Conservation (phyloP, 2,113 vertebrate genomes). For the Cyprinus carpio region DNA sequence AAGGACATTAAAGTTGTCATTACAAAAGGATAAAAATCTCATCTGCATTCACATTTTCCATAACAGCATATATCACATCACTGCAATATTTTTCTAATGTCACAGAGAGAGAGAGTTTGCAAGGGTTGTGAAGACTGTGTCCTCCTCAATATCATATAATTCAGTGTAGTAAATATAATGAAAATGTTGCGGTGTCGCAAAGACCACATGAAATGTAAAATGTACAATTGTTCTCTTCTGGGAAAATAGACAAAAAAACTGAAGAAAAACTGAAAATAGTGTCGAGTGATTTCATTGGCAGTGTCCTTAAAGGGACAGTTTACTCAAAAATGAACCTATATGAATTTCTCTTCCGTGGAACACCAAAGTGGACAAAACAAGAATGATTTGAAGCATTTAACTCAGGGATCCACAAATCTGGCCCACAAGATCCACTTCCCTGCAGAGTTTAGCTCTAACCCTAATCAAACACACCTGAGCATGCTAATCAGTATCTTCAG, state of each 20-base stretch:
- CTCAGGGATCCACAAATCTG: too few species aligned
- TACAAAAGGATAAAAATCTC: not conserved
- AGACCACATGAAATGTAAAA: too few species aligned
- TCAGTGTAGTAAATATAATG: not conserved
- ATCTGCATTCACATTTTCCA: not conserved
- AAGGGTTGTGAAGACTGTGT: not conserved
- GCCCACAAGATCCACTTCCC: too few species aligned
- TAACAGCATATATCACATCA: not conserved
- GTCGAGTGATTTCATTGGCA: too few species aligned
- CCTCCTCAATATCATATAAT: not conserved
- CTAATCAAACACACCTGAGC: too few species aligned
- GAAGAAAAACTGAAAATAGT: too few species aligned
- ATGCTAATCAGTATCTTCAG: too few species aligned
- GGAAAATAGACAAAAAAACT: too few species aligned
- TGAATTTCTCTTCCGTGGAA: not conserved
- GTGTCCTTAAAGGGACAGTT: not conserved
- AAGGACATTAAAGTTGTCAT: not conserved
- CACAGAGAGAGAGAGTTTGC: not conserved
- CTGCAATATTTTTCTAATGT: not conserved
- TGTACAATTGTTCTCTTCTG: too few species aligned
- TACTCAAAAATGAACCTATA: not conserved
- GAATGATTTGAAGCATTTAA: not conserved
- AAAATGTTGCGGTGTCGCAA: not conserved
- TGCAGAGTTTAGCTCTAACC: too few species aligned
- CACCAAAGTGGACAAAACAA: not conserved